Conservation (phyloP, 2,113 vertebrate species). For the Odobenus rosmarus region DNA sequence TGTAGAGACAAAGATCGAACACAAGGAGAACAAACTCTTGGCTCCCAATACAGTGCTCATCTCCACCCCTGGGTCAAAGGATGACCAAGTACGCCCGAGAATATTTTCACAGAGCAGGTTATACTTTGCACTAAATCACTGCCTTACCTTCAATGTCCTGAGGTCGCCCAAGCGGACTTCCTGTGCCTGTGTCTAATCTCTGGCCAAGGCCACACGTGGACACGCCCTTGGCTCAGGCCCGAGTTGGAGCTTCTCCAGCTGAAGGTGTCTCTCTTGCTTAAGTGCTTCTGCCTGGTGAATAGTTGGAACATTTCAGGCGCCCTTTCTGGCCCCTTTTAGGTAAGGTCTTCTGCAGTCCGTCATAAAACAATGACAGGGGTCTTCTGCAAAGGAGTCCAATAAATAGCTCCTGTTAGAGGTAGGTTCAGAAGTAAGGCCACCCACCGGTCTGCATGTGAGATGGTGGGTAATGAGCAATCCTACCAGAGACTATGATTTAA, state of each 20-base stretch:
- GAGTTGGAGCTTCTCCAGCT: background rate
- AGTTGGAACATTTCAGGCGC: background rate
- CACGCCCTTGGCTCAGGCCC: background rate
- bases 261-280: constrained; percentile 37
- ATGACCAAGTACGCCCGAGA: constrained; percentile 8
- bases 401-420: background rate
- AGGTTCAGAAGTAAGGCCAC: background rate
- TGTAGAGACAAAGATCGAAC: background rate
- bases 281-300: constrained; percentile 36
- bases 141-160: constrained; percentile 44
- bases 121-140: background rate
- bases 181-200: background rate
- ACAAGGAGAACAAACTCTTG: background rate
- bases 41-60: background rate
- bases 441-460: background rate
- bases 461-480: background rate
- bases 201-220: background rate
- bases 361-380: constrained; percentile 8
- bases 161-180: background rate
- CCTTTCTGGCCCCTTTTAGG: background rate
- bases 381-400: constrained; percentile 4
- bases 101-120: background rate
- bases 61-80: background rate
- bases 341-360: constrained; percentile 7
- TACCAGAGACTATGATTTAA: background rate